Evolutionary conservation across 2,888 invertebrate genomes (phyloP).

Genomic region (Spialia ferax): DNA sequence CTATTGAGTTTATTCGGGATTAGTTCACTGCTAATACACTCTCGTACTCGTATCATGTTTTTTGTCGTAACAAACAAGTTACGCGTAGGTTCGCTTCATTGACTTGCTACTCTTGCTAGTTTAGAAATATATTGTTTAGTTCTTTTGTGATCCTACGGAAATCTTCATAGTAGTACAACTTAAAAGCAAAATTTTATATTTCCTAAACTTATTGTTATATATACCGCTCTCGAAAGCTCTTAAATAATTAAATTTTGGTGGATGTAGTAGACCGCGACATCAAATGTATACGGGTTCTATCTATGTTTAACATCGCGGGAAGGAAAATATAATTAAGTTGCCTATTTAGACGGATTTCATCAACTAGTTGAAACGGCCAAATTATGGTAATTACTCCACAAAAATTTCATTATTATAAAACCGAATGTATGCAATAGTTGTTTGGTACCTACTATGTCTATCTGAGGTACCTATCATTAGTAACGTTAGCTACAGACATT

Average conservation of each 20-base stretch:
- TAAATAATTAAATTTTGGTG: conserved; percentile 16
- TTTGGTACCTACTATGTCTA: no score
- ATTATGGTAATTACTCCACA: conserved; percentile 35
- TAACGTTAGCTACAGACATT: no score
- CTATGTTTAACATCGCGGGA: conserved; percentile 63
- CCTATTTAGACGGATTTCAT: conserved; percentile 73
- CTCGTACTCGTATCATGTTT: not conserved
- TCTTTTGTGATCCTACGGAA: no score
- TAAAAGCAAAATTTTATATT: not conserved
- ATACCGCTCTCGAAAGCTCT: not conserved
- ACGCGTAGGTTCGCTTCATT: not conserved
- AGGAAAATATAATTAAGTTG: conserved; percentile 68
- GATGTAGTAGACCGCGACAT: conserved; percentile 56
- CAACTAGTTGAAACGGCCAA: conserved; percentile 49
- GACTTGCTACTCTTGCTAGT: conserved; percentile 13
- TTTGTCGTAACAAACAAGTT: not conserved
- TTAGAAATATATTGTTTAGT: no score
- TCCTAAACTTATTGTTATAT: not conserved
- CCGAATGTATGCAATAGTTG: conserved; percentile 42
- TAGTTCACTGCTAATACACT: conserved; percentile 55
- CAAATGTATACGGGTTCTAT: conserved; percentile 76
- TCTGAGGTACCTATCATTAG: no score
- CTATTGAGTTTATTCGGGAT: conserved; percentile 69
- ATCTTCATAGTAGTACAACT: no score
- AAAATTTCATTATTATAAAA: conserved; percentile 50